Percentiles rank a stretch among this genome's conserved stretches.
Conservation (phyloP, 1,140 invertebrate genomes). For the Heliconius nattereri region DNA sequence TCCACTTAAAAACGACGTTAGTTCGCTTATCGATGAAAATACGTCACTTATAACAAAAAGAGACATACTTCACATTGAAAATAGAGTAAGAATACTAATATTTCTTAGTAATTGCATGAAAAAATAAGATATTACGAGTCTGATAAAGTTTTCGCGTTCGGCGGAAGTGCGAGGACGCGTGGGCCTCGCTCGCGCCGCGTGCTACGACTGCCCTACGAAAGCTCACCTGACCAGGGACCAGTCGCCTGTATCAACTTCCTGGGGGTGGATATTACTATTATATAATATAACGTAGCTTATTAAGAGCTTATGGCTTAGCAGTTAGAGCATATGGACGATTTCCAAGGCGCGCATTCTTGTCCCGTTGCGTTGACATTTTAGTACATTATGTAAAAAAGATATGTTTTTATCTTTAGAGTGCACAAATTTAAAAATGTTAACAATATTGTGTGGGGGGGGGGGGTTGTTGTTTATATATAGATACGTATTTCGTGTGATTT, state of each 20-base stretch:
- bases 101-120: background rate
- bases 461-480: background rate
- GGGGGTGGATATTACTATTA: background rate
- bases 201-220: conserved; percentile 5
- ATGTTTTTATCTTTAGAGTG: background rate
- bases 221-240: background rate
- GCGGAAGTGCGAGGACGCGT: background rate
- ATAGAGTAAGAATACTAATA: background rate
- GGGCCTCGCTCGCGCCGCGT: background rate
- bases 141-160: background rate
- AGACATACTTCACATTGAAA: background rate
- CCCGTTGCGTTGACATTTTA: too few species aligned
- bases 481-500: background rate
- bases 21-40: background rate
- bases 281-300: too few species aligned
- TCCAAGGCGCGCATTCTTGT: too few species aligned
- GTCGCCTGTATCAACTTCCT: background rate
- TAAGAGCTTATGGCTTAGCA: too few species aligned
- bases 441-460: too few species aligned
- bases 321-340: too few species aligned
- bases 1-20: background rate
- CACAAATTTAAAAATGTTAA: too few species aligned
- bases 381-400: too few species aligned
- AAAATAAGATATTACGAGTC: background rate
- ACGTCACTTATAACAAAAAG: background rate